These are phyloP conservation scores for Cephus runcator DNA, from an alignment of 2,888 invertebrate species.

Conservation along the genomic window DNA sequence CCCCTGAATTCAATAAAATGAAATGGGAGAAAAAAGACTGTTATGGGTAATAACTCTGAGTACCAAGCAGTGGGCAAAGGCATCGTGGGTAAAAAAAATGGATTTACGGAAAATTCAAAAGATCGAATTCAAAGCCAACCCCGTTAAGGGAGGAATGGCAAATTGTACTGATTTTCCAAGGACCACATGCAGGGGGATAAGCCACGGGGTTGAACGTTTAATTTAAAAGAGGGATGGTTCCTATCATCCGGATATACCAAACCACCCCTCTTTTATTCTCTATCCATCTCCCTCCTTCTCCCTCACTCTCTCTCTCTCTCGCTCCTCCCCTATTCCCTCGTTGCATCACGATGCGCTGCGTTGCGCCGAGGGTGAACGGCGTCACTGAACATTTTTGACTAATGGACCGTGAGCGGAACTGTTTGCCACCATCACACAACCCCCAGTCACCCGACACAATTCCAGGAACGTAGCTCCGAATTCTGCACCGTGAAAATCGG, in stretches of 20 bases:
- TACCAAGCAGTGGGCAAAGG: too few relatives aligned
- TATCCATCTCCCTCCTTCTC: neutral
- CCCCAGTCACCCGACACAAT: conserved; percentile 43
- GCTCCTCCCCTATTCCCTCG: conserved; percentile 5
- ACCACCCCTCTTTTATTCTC: neutral
- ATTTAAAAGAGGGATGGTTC: neutral
- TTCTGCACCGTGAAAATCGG: neutral
- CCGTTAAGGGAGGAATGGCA: neutral
- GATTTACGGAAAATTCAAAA: neutral
- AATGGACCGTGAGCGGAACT: conserved; percentile 58
- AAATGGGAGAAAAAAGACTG: too few relatives aligned
- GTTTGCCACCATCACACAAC: conserved; percentile 53
- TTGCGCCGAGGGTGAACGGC: conserved; percentile 34
- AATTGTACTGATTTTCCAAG: neutral
- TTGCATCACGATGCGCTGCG: conserved; percentile 19
- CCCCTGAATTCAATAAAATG: too few relatives aligned
- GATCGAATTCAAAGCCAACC: neutral
- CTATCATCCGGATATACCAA: neutral
- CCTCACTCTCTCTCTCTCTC: too few relatives aligned
- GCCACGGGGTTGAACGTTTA: neutral
- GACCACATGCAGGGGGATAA: neutral
- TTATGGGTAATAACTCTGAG: too few relatives aligned
- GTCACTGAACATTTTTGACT: conserved; percentile 48
- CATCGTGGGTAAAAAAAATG: neutral
- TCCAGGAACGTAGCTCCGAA: conserved; percentile 30